Base-by-base conservation (phyloP, 2,888 invertebrate species). In the Tolmerus cingulatus region DNA sequence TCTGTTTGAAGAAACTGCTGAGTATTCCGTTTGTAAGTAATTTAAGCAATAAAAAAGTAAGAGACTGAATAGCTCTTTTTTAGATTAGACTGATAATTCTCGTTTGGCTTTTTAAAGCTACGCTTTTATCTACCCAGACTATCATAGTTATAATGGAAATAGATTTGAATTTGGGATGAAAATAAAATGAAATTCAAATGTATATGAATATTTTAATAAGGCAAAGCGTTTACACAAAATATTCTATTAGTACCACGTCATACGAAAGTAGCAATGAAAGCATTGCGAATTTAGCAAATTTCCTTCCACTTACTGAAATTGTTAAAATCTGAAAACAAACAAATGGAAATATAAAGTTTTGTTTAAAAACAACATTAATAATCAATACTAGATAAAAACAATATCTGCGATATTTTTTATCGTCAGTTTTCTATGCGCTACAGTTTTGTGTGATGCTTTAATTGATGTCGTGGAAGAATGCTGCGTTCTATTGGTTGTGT, bases 201-300 rank as follows among this genome's bases (percentile, higher is more conserved):
- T 78, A 86, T 86, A 86, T 77, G 51, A 51, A 78, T 43, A 57
- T 78, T 86, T 86, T 86, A 86, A 86, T 86, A 86, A 86, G 86
- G 86, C 86, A 86, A 86, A 86, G 86, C 86, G 66, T 86, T 86
- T 78, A 86, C 86, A 86, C 86, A 86, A 86, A 86, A 86, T 86
- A 86, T 78, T 77, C 40, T 78, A 78, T 86, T 55, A 86, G 86
- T 78, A 79, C 55, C 78, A 79, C n/a, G 57, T 79, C 19, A 30
- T 87, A 57, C 23, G 55, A 82, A 88, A 90, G 88, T 87, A 90
- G 90, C 90, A 90, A 90, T 90, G 90, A 90, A 90, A 90, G 90
- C 90, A 90, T 90, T 90, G 90, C 89, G 87, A 86, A 66, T 57
- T 34, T 86, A 78, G 77, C 43, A 77, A 86, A 79, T 57, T 43